Evolutionary conservation across 2,888 invertebrate genomes (phyloP).

Genomic region (Agriotes lineatus): DNA sequence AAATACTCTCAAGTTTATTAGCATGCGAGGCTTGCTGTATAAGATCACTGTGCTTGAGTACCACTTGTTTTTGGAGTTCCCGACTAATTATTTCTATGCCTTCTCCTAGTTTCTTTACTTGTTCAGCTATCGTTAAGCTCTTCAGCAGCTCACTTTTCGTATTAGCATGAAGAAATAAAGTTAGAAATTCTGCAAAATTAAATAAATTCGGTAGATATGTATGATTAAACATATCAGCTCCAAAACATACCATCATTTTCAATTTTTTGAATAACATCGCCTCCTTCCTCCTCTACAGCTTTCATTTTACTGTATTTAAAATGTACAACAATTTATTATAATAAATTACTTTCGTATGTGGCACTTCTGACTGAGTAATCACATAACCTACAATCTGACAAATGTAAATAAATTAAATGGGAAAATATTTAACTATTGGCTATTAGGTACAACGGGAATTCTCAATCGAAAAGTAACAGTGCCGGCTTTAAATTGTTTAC

Average conservation of each 20-base stretch:
- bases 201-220: no score
- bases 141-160: slow-evolving; percentile 52
- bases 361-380: no score
- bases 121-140: slow-evolving; percentile 72
- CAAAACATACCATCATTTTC: slow-evolving; percentile 58
- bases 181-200: slow-evolving; percentile 58
- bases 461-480: no score
- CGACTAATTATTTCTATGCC: slow-evolving; percentile 68
- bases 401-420: no score
- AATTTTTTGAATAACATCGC: slow-evolving; percentile 51
- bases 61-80: slow-evolving; percentile 86
- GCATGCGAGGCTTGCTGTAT: slow-evolving; percentile 89
- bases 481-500: no score
- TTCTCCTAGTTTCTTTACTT: slow-evolving; percentile 77
- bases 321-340: no score
- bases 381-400: no score
- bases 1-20: slow-evolving; percentile 84
- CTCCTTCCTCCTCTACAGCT: slow-evolving; percentile 37
- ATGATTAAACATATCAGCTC: no score
- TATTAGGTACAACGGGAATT: no score
- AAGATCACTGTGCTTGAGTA: slow-evolving; percentile 90
- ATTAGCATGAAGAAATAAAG: slow-evolving; percentile 53
- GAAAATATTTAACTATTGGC: no score
- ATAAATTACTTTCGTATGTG: no score
- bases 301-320: background rate